Conservation (phyloP, 1,140 invertebrate genomes). For the Octopus sinensis region DNA sequence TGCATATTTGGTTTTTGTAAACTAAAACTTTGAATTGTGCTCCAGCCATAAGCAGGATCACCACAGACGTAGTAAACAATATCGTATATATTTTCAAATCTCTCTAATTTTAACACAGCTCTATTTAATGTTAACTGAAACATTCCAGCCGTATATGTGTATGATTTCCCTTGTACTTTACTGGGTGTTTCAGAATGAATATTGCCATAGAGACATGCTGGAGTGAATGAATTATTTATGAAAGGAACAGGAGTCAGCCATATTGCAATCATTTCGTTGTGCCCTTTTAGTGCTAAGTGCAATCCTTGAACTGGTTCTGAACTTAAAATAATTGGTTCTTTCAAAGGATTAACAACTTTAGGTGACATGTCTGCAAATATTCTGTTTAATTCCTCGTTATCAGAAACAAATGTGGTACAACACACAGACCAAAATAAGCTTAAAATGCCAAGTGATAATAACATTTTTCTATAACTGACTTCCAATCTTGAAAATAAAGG, state of each 20-base stretch:
- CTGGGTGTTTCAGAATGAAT: neutral
- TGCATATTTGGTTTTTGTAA: neutral
- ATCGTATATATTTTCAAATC: neutral
- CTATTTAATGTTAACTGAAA: conserved; percentile 24
- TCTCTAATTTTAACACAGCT: conserved; percentile 19
- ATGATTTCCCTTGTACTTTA: conserved; percentile 11
- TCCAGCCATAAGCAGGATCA: conserved; percentile 21
- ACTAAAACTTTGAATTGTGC: conserved; percentile 19
- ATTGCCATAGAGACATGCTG: conserved; percentile 18
- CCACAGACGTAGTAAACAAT: conserved; percentile 26
- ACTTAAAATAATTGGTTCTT: neutral
- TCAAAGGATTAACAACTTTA: neutral
- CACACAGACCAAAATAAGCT: too few relatives aligned
- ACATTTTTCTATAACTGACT: too few relatives aligned
- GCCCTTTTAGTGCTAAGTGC: conserved; percentile 21
- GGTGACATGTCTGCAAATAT: conserved; percentile 2
- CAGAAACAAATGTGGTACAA: neutral
- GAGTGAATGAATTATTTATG: neutral
- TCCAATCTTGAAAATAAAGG: too few relatives aligned
- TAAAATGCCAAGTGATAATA: too few relatives aligned
- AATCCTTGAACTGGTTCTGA: conserved; percentile 24
- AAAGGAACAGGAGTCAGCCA: conserved; percentile 15
- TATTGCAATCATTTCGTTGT: conserved; percentile 14
- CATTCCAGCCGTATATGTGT: conserved; percentile 25
- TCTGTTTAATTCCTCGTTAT: neutral